These are phyloP conservation scores for Drosophila sproati DNA, from an alignment of 1,140 invertebrate species.

Conservation along the genomic window DNA sequence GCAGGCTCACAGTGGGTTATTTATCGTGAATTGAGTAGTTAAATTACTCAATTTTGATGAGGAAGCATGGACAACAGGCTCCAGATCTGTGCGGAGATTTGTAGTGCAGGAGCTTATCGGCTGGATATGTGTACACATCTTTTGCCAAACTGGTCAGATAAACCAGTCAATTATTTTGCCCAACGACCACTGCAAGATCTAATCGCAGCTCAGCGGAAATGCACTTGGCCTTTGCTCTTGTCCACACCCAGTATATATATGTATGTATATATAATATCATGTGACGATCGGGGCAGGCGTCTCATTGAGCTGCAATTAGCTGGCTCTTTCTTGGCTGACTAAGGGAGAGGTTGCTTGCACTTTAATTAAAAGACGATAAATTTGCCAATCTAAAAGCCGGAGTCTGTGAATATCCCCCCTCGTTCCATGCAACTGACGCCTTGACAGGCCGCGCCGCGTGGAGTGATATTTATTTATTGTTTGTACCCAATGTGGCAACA, in stretches of 20 bases:
- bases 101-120: slow-evolving; percentile 48
- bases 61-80: slow-evolving; percentile 15
- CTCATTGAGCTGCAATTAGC: slow-evolving; percentile 66
- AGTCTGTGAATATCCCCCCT: neutral
- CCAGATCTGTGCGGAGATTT: slow-evolving; percentile 23
- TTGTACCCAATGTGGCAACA: slow-evolving; percentile 82
- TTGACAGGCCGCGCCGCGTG: slow-evolving; percentile 60
- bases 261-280: slow-evolving; percentile 23
- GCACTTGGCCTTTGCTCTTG: slow-evolving; percentile 38
- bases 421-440: slow-evolving; percentile 14
- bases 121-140: slow-evolving; percentile 53
- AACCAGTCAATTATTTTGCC: slow-evolving; percentile 57
- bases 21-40: slow-evolving; percentile 82
- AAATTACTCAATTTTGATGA: slow-evolving; percentile 80
- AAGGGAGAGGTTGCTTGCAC: slow-evolving; percentile 75
- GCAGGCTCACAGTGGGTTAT: slow-evolving; percentile 62
- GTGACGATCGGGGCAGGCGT: slow-evolving; percentile 23
- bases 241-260: slow-evolving; percentile 1
- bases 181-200: slow-evolving; percentile 27
- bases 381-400: slow-evolving; percentile 74
- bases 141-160: slow-evolving; percentile 42
- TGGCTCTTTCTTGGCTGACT: slow-evolving; percentile 60
- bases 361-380: slow-evolving; percentile 83
- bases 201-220: slow-evolving; percentile 52
- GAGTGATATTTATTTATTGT: slow-evolving; percentile 83